Base-by-base conservation (phyloP, 2,113 vertebrate genomes). In the Otus sunia region DNA sequence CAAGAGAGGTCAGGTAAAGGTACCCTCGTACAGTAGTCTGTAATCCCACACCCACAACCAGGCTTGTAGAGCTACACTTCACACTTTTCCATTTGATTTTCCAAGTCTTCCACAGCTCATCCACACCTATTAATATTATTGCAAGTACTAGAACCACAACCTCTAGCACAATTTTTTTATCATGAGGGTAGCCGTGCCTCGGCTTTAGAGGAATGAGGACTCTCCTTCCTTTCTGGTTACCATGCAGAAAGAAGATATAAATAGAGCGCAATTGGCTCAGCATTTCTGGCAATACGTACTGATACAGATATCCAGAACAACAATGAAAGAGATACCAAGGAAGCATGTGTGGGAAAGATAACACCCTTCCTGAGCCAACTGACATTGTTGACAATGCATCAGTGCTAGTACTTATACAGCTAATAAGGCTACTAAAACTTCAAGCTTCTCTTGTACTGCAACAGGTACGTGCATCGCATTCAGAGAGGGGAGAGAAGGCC, bases 331-430 rank as follows among this genome's bases (percentile, higher is more conserved):
- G 75, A 63, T 19, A 49, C 8, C n/a, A 11, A 36, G 47, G 56
- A 41, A 66, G 25, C 19, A 36, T 1, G 12, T n/a, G 21, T 21
- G 32, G 29, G 32, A 64, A 32, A 41, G 29, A 53, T 4, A 29
- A 29, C 2, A 12, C 2, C 10, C 29, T 55, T 59, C 11, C 68
- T 4, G 0, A 50, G 55, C 13, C 47, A 63, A 2, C 0, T 76
- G 77, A 15, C 30, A 13, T 1, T n/a, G 50, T 6, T 83, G 63
- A 6, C 5, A 14, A 15, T 3, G 8, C 8, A 12, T 12, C 0
- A 1, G 22, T 32, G 22, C 20, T 5, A 11, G 25, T 7, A 37
- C 18, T 69, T 23, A 20, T 2, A 56, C 12, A 41, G 1, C 29
- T 37, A 34, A 22, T 2, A 7, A 30, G 50, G 26, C 34, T 90